phyloP scores from a whole-genome alignment of 2,113 vertebrate genomes.

The Marmota monax region DNA sequence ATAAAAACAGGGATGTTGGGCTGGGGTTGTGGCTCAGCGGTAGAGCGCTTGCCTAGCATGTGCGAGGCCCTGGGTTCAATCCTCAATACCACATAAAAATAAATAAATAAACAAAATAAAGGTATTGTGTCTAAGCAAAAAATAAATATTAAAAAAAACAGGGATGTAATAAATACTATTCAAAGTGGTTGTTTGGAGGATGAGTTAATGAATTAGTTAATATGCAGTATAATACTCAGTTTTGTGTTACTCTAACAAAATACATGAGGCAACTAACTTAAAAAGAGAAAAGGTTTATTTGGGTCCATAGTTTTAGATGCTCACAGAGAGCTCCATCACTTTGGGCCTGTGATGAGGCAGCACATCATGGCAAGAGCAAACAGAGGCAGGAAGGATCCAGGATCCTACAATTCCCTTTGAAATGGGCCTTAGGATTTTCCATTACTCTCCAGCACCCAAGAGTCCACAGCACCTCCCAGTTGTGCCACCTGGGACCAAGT shows the following conservation, averaged over 20 bases:
- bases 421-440: background rate
- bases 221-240: background rate
- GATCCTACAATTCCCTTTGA: background rate
- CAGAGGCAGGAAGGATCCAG: background rate
- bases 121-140: too few relatives aligned
- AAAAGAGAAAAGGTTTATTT: background rate
- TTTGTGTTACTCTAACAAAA: background rate
- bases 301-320: background rate
- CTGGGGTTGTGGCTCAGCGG: too few relatives aligned
- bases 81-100: too few relatives aligned
- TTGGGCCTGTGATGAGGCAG: background rate
- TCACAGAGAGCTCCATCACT: background rate
- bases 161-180: background rate
- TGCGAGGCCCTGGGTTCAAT: too few relatives aligned
- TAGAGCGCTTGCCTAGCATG: too few relatives aligned
- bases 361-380: background rate
- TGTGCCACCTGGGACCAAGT: background rate
- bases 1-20: background rate
- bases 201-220: background rate
- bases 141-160: too few relatives aligned
- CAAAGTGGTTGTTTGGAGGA: background rate
- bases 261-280: background rate
- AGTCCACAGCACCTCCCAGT: background rate
- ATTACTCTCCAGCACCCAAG: background rate
- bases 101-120: too few relatives aligned